Conservation (phyloP, 2,113 vertebrate species). For the Garra rufa region DNA sequence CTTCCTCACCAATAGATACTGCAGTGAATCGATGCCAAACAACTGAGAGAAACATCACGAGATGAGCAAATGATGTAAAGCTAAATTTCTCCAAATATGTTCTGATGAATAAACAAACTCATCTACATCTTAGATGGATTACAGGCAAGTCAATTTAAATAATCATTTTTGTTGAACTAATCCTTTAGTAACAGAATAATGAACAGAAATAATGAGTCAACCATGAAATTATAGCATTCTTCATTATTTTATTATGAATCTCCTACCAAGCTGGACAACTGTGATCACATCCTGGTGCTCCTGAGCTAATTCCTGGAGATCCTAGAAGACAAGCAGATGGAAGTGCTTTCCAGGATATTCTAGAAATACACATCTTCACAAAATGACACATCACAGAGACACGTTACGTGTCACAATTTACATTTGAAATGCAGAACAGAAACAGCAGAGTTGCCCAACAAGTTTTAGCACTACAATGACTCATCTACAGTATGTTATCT, state of each 20-base stretch:
- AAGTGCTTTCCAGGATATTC: background rate
- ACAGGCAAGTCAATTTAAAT: background rate
- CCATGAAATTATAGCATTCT: background rate
- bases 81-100: background rate
- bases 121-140: background rate
- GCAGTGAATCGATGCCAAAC: background rate
- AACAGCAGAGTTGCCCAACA: background rate
- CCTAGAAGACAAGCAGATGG: background rate
- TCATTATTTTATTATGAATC: background rate
- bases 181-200: background rate
- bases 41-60: background rate
- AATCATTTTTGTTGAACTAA: background rate
- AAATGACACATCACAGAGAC: background rate
- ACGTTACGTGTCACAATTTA: background rate
- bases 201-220: background rate
- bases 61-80: background rate
- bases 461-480: conserved; percentile 3
- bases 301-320: conserved; percentile 36
- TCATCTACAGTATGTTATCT: background rate
- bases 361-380: background rate
- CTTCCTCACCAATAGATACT: background rate
- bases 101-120: background rate
- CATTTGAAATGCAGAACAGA: background rate
- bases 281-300: conserved; percentile 43
- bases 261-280: conserved; percentile 42